Evolutionary conservation across 2,797 vertebrate species (phyloP).

Genomic region (Cryptoblepharus egeriae): DNA sequence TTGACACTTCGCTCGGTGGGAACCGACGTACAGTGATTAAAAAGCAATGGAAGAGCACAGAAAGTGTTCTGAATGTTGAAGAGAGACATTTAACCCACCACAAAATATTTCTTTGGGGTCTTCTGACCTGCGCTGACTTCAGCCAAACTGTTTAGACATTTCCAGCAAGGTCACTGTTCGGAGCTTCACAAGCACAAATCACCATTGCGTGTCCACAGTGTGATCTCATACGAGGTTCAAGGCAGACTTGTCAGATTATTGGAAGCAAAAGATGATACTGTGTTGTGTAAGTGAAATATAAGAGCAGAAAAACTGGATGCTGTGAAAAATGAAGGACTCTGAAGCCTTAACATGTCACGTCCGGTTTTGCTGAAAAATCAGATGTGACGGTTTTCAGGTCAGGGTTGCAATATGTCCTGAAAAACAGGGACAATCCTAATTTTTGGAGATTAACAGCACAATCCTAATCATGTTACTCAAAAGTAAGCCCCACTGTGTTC

Average conservation of each 20-base stretch:
- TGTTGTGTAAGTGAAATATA: background rate
- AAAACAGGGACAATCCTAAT: too few species aligned
- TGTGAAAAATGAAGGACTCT: background rate
- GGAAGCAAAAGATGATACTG: background rate
- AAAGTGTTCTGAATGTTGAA: background rate
- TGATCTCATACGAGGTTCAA: background rate
- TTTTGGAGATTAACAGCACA: too few species aligned
- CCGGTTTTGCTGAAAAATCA: too few species aligned
- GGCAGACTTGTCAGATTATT: background rate
- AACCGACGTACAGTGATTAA: conserved; percentile 43
- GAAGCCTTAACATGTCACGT: too few species aligned
- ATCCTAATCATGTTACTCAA: too few species aligned
- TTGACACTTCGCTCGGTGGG: conserved; percentile 46
- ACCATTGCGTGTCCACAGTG: background rate
- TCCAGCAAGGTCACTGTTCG: background rate
- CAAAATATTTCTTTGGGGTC: background rate
- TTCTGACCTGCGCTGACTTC: background rate
- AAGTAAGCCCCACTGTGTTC: too few species aligned
- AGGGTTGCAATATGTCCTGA: too few species aligned
- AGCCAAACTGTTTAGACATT: background rate
- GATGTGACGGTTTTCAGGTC: too few species aligned
- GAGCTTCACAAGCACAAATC: background rate
- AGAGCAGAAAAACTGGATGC: background rate
- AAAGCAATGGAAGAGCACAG: conserved; percentile 29
- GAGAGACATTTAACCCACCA: background rate